These are phyloP conservation scores for Ethmia dodecea DNA, from an alignment of 2,888 invertebrate genomes.

Conservation along the genomic window DNA sequence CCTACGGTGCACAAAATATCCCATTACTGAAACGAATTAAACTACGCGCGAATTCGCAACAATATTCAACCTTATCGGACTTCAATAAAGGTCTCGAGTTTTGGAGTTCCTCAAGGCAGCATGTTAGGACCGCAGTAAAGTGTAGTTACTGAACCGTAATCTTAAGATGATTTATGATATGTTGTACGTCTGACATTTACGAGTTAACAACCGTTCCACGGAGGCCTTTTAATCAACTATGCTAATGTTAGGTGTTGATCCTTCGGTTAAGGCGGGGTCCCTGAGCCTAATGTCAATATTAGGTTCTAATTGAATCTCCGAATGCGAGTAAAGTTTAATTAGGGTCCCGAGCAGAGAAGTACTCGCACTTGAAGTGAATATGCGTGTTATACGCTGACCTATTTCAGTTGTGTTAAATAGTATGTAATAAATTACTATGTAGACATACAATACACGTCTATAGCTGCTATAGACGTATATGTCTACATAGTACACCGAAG, in stretches of 20 bases:
- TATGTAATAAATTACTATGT: constrained; percentile 9
- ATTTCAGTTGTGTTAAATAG: constrained; percentile 17
- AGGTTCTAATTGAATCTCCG: constrained; percentile 63
- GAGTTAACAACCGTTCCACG: constrained; percentile 64
- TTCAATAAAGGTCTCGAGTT: constrained; percentile 20
- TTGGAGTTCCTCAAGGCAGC: constrained; percentile 28
- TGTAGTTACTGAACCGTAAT: constrained; percentile 65
- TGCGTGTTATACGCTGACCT: constrained; percentile 21
- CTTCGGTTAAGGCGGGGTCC: constrained; percentile 39
- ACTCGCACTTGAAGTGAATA: constrained; percentile 22
- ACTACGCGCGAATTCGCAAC: constrained; percentile 8
- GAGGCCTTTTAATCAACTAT: constrained; percentile 76
- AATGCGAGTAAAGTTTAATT: constrained; percentile 61
- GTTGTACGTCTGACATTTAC: constrained; percentile 71
- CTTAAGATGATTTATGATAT: constrained; percentile 75
- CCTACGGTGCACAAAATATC: constrained; percentile 48
- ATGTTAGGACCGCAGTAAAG: constrained; percentile 39
- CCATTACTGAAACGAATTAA: constrained; percentile 29
- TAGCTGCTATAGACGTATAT: no score
- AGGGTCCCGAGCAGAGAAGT: constrained; percentile 34
- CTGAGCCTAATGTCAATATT: constrained; percentile 65
- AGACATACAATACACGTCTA: not conserved
- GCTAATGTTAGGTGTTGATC: constrained; percentile 72
- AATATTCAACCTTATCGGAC: no score
- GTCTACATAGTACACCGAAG: no score